Base-by-base conservation (phyloP, 1,140 invertebrate genomes). In the Andrena cerasifolii region DNA sequence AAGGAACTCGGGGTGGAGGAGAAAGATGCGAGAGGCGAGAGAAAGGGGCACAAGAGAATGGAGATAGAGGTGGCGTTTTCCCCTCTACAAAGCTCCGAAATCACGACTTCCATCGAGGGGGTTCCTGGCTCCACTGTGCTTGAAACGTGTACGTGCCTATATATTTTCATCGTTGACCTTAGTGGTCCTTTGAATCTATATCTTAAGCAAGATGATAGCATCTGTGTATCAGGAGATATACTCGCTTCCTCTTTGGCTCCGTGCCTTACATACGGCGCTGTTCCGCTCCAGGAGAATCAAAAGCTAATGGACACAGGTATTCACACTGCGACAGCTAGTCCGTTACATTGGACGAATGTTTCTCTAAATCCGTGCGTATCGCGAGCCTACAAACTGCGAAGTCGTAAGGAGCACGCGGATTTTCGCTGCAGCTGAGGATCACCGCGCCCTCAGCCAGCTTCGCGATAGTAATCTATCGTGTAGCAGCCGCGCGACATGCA, bases 101-200 rank as follows among this genome's bases (percentile, higher is more conserved):
- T 83, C 82, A 84, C 72, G 51, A 74, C 45, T 72, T 76, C 71
- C 61, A 73, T 84, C 82, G 10, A 40, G 51, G 54, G 47, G 51
- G 54, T 77, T 83, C 77, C 82, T 58, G 66, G 76, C 77, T 83
- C 43, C 47, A 65, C n/a, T 21, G 49, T 72, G 70, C 65, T 79
- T 68, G 73, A 61, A 66, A 75, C 80, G 70, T 68, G 80, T 75
- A 83, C 82, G 72, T 80, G 67, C 47, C 47, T 62, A 47, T 80
- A 76, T 59, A 63, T 84, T 77, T 72, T 67, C 82, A 75, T 76
- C 45, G 26, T 24, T 53, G 56, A 72, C 65, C 58, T 61, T 75
- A 65, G 18, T 45, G 54, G 26, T 58, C 49, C 49, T 71, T 66
- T 47, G 40, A 58, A 54, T 59, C 63, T 71, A 79, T 83, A 76